These are phyloP conservation scores for Manis pentadactyla DNA, from an alignment of 2,797 vertebrate species.

Conservation along the genomic window DNA sequence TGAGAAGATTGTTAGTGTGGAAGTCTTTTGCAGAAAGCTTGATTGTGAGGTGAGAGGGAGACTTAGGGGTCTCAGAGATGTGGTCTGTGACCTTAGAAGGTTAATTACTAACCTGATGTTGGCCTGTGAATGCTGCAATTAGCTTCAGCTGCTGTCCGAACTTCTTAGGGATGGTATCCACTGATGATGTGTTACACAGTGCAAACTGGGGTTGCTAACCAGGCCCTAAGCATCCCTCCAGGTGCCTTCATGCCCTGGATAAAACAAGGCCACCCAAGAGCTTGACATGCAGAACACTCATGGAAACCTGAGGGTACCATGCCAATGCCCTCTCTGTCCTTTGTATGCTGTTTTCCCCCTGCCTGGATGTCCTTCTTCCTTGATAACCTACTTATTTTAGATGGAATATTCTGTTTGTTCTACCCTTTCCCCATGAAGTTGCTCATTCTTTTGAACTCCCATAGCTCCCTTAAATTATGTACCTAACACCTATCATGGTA, in stretches of 20 bases:
- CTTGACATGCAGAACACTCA: not conserved
- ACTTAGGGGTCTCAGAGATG: not conserved
- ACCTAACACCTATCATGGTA: not conserved
- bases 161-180: not conserved
- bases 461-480: not conserved
- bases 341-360: not conserved
- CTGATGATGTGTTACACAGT: not conserved
- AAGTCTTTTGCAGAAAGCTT: not conserved
- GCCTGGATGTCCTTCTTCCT: not conserved
- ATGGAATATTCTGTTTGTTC: not conserved
- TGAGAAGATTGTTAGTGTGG: not conserved
- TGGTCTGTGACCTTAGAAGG: not conserved
- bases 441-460: not conserved
- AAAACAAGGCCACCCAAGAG: not conserved
- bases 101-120: not conserved
- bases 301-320: not conserved
- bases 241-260: not conserved
- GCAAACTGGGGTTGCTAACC: not conserved
- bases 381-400: not conserved
- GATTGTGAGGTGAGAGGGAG: not conserved
- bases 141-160: constrained; percentile 4
- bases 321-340: not conserved
- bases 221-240: not conserved
- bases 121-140: not conserved
- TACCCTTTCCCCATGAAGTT: not conserved